Conservation (phyloP, 92 coral and sea anemone genomes). For the Epizoanthus scotinus region DNA sequence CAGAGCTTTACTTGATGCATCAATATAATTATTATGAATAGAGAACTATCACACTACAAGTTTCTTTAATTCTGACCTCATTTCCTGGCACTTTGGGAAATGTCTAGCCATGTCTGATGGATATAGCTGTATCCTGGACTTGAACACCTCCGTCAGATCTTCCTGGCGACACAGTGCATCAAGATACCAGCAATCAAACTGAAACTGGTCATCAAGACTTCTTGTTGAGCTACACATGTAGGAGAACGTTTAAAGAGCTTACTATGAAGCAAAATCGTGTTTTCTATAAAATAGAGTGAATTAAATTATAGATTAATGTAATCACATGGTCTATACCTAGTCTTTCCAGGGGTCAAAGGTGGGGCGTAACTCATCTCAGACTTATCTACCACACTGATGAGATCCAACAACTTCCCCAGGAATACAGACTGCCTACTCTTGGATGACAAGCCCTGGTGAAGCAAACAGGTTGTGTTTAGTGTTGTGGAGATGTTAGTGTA, state of each 20-base stretch:
- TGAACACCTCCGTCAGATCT: slow-evolving; percentile 81
- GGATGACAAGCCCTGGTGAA: slow-evolving; percentile 68
- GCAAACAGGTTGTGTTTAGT: background rate
- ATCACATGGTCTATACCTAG: slow-evolving; percentile 14
- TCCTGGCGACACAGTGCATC: slow-evolving; percentile 92
- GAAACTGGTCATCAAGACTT: slow-evolving; percentile 68
- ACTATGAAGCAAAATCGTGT: too few species aligned
- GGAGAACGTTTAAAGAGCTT: too few species aligned
- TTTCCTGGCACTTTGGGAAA: slow-evolving; percentile 59
- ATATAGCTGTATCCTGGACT: slow-evolving; percentile 86
- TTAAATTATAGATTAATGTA: background rate
- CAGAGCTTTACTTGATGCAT: too few species aligned
- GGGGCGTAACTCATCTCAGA: slow-evolving; percentile 12
- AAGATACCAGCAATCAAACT: slow-evolving; percentile 75
- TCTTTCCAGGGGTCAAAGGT: slow-evolving; percentile 54
- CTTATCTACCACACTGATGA: slow-evolving; percentile 68
- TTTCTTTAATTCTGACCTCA: slow-evolving; percentile 52
- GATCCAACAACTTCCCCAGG: slow-evolving; percentile 78
- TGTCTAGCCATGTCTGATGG: slow-evolving; percentile 88
- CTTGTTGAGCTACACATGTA: background rate
- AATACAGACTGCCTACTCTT: slow-evolving; percentile 80
- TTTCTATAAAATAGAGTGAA: too few species aligned
- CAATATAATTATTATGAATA: too few species aligned
- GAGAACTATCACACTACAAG: background rate
- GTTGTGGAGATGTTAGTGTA: background rate